Evolutionary conservation across 2,888 invertebrate genomes (phyloP), one percentile per base, ranked within the genome.

Genomic region (Dasypolia templi): DNA sequence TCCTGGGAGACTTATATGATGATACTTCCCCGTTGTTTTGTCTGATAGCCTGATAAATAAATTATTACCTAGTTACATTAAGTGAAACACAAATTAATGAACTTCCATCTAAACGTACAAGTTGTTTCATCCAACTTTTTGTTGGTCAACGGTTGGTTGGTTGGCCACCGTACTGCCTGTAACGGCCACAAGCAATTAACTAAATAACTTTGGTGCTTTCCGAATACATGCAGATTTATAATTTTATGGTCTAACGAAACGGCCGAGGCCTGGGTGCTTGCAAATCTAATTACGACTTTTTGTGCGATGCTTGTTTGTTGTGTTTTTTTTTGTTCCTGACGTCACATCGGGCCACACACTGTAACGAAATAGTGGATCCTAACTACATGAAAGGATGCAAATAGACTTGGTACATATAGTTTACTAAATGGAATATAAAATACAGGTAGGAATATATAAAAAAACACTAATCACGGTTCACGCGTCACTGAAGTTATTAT

Each of bases 111-210:
- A 32, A 56, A 56, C 4, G 32, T 32, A 11, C 19, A 5, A 46
- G 1, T 19, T 46, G 19, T 46, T 46, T 19, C 46, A 46, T 46
- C 9, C 32, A 67, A n/a, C 42, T n/a, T n/a, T n/a, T n/a, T n/a
- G n/a, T n/a, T n/a, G n/a, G n/a, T n/a, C n/a, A n/a, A n/a, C n/a
- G n/a, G n/a, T n/a, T n/a, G n/a, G n/a, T n/a, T n/a, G n/a, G n/a
- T n/a, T 44, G 32, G 44, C 22, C 35, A 26, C n/a, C 35, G 17
- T n/a, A 32, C 32, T 68, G 42, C 42, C 22, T 73, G 32, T 56
- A 58, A 1, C 49, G 17, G 63, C 26, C 32, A 14, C 39, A 46
- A 58, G 29, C 49, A 63, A 74, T 74, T 42, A 74, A 49, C 56
- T 74, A 51, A 74, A 63, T 56, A 14, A 63, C 26, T 22, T 58